Base-by-base conservation (phyloP, 2,113 vertebrate genomes). In the Grantiella picta region DNA sequence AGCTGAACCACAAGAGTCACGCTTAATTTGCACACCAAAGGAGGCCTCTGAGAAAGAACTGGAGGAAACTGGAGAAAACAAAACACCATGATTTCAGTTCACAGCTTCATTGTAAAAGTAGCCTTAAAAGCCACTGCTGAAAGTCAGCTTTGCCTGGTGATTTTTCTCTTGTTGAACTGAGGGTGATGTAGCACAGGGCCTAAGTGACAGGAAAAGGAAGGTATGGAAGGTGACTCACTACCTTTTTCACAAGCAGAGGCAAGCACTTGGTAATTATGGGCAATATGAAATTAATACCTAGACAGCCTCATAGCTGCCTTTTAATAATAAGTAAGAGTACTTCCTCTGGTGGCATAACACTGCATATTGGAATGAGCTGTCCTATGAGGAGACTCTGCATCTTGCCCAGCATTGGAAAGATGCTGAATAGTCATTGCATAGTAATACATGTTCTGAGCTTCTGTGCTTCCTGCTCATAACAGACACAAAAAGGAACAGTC, bases 281-380 rank as follows among this genome's bases (percentile, higher is more conserved):
- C 53, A 89, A 75, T 60, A 82, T 75, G 61, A 95, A 94, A 94
- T 89, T 75, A 94, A 91, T 91, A 89, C 69, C 57, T 92, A 86
- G 64, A 83, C 49, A 93, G 60, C 44, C 35, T 93, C 5, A 0
- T 69, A 82, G 66, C n/a, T 93, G 59, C 79, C 82, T 94, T 97
- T 94, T 92, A 94, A 94, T 95, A 94, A 81, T 64, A 84, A 89
- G 70, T 68, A 87, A 76, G 69, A 53, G 17, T 33, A 60, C 31
- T 78, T 86, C 28, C 69, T 79, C 57, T 84, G 57, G 44, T 89
- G 69, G 49, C 66, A 54, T 50, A 61, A 61, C 42, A 63, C 59
- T 44, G n/a, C 38, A 11, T 44, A 29, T 77, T 82, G 76, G 70
- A 84, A 69, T 76, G 27, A 61, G 42, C 42, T 72, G 45, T 76